Base-by-base conservation (phyloP, 2,113 vertebrate genomes). In the Limanda limanda region DNA sequence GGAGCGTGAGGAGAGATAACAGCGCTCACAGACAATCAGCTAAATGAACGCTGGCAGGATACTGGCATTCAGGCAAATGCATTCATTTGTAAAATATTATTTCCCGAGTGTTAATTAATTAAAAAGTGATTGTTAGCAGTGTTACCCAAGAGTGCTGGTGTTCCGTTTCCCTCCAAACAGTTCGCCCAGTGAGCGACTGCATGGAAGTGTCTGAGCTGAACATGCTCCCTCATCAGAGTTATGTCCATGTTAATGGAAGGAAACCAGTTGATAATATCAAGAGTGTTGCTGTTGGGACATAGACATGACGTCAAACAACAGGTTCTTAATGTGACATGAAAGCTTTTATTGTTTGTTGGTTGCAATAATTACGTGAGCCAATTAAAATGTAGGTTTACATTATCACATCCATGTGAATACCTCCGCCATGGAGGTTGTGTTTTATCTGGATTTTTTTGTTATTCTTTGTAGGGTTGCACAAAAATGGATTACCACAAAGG, bases 81-180 rank as follows among this genome's bases (percentile, higher is more conserved):
- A 52, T 68, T 89, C 76, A 88, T 85, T 83, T 75, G 69, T 79
- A 63, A 81, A 86, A 83, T 86, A 82, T 78, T 78, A 82, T 76
- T 83, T 85, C 78, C 84, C 80, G 51, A 67, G 71, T 68, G 85
- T 79, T 81, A 77, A 89, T 87, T 86, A 78, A 81, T 87, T 87
- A 79, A 74, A 85, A 87, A 82, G 69, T 71, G 54, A 81, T 78
- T 80, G 82, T 84, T 88, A 87, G 60, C 75, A 82, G 24, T 71
- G 70, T 79, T 80, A 66, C 77, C 68, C 79, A 64, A 66, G 64
- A 75, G 56, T 68, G 68, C 68, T 69, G 61, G 64, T 83, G 65
- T 69, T 65, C 24, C 77, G 40, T 72, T 61, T 74, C 76, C 73
- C 54, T 76, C 57, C 57, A 54, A 11, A 60, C 21, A 58, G 15